These are phyloP conservation scores for Nemotelus nigrinus DNA, from an alignment of 2,888 invertebrate species.

Conservation along the genomic window DNA sequence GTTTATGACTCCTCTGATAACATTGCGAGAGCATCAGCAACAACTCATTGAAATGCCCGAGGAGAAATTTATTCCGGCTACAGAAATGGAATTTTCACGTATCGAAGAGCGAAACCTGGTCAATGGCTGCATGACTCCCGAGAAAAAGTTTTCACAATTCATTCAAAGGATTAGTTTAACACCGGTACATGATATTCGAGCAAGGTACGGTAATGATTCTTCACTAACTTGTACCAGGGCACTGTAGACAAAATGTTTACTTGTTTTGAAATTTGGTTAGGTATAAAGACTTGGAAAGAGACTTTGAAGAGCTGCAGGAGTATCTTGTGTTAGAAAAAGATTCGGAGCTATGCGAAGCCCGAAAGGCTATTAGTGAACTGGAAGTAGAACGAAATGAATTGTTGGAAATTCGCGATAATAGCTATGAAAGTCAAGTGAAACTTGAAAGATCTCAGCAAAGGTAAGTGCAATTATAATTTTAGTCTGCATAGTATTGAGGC, in stretches of 20 bases:
- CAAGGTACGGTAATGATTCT: constrained; percentile 4
- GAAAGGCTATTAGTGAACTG: constrained; percentile 53
- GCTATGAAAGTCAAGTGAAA: constrained; percentile 28
- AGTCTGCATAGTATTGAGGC: not conserved
- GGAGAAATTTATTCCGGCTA: constrained; percentile 45
- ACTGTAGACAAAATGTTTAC: not conserved
- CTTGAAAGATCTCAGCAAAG: constrained; percentile 40
- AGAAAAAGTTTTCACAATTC: not conserved
- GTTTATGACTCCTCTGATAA: constrained; percentile 55
- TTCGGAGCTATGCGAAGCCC: constrained; percentile 55
- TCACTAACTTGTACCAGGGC: not conserved
- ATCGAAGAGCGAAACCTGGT: not conserved
- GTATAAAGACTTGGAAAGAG: constrained; percentile 66
- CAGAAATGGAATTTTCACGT: constrained; percentile 44
- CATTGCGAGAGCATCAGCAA: constrained; percentile 47
- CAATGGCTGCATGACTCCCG: constrained; percentile 38
- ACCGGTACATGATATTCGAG: constrained; percentile 23
- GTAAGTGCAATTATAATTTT: constrained; percentile 23
- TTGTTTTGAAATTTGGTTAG: constrained; percentile 59
- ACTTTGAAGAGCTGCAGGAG: constrained; percentile 68
- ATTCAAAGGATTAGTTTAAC: constrained; percentile 16
- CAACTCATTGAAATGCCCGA: constrained; percentile 34
- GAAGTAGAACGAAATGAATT: constrained; percentile 50
- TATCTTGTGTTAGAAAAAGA: constrained; percentile 72
- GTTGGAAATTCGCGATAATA: constrained; percentile 47